These are phyloP conservation scores for Petrocephalus sullivani DNA, from an alignment of 2,797 vertebrate species.

Conservation along the genomic window DNA sequence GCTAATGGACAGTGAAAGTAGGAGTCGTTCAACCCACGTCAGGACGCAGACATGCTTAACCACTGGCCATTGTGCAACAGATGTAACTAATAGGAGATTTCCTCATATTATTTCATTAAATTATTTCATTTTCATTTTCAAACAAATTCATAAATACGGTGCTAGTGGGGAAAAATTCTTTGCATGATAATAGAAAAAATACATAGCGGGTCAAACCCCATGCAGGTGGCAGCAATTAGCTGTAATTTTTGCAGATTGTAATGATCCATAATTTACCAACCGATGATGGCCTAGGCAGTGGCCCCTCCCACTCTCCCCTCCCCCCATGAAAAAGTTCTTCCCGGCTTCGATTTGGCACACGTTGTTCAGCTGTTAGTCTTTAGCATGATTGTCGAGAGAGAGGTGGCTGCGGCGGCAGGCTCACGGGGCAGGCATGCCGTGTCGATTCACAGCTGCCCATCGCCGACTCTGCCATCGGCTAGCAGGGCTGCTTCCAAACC, in stretches of 20 bases:
- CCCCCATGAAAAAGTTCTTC: constrained; percentile 49
- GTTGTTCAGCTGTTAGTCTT: constrained; percentile 56
- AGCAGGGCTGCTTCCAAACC: neutral
- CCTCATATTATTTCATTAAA: constrained; percentile 4
- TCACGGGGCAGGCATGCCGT: constrained; percentile 17
- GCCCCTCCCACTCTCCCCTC: constrained; percentile 29
- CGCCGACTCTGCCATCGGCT: neutral
- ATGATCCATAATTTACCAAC: constrained; percentile 79
- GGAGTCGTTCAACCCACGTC: neutral
- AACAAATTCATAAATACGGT: constrained; percentile 1
- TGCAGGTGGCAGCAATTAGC: constrained; percentile 85
- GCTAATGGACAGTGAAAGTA: neutral
- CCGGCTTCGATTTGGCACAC: constrained; percentile 64
- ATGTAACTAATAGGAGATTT: neutral
- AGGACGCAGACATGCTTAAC: neutral
- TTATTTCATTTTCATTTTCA: neutral
- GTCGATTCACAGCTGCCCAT: neutral
- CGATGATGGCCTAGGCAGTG: constrained; percentile 18
- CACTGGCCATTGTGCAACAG: neutral
- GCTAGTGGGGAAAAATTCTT: constrained; percentile 37
- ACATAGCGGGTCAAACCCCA: constrained; percentile 70
- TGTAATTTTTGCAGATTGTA: constrained; percentile 78
- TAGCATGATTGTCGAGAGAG: constrained; percentile 53
- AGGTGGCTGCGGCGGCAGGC: constrained; percentile 34
- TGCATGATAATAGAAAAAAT: constrained; percentile 66